Percentiles rank a stretch among this genome's conserved stretches.
phyloP scores from a whole-genome alignment of 2,113 vertebrate species.

The Carassius carassius region DNA sequence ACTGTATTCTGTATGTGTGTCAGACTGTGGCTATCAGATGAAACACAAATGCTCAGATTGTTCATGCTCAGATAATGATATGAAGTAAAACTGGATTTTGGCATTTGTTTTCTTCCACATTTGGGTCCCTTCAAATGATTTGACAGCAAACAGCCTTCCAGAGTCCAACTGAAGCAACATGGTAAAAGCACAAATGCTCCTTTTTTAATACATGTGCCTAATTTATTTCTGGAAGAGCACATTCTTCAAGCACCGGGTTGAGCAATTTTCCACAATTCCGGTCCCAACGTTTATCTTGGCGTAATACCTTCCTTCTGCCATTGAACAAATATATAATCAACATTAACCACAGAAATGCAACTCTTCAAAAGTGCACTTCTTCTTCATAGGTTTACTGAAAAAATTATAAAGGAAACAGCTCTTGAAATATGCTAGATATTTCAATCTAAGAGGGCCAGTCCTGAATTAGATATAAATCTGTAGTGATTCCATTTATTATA shows the following conservation, averaged over 20 bases:
- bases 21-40: not conserved
- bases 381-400: not conserved
- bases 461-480: not conserved
- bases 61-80: not conserved
- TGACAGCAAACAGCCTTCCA: not conserved
- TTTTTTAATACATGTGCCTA: not conserved
- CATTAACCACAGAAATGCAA: slow-evolving; percentile 59
- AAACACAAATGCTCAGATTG: not conserved
- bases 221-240: slow-evolving; percentile 11
- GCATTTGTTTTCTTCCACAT: slow-evolving; percentile 15
- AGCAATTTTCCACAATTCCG: slow-evolving; percentile 51
- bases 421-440: slow-evolving; percentile 24
- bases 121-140: not conserved
- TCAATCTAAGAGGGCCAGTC: not conserved
- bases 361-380: slow-evolving; percentile 63
- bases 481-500: not conserved
- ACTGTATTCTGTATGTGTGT: no score
- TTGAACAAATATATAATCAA: slow-evolving; percentile 68
- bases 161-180: slow-evolving; percentile 11
- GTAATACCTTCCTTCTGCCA: slow-evolving; percentile 50
- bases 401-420: not conserved
- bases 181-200: not conserved
- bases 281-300: slow-evolving; percentile 65
- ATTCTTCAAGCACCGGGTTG: not conserved
- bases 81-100: slow-evolving; percentile 1